phyloP scores from a whole-genome alignment of 2,888 invertebrate species.

The Lamproptera curius region DNA sequence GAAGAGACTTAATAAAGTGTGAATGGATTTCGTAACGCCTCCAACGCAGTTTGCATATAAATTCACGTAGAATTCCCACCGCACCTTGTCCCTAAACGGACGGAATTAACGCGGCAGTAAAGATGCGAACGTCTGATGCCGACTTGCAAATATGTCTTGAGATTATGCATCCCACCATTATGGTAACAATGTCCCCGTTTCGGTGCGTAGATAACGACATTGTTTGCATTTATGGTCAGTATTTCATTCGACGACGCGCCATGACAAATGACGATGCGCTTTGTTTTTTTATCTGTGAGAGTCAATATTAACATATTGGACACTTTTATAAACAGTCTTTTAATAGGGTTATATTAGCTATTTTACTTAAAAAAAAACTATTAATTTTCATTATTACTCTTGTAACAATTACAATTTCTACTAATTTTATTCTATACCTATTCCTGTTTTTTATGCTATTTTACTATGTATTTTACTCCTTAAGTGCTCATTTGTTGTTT shows the following conservation, averaged over 20 bases:
- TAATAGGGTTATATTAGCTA: too few relatives aligned
- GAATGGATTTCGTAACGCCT: constrained; percentile 1
- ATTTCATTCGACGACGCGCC: constrained; percentile 7
- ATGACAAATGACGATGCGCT: not conserved
- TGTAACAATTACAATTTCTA: too few relatives aligned
- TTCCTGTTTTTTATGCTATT: too few relatives aligned
- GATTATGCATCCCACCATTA: constrained; percentile 15
- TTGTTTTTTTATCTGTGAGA: too few relatives aligned
- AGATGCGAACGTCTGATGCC: constrained; percentile 19
- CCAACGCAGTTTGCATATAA: not conserved
- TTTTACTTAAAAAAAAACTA: too few relatives aligned
- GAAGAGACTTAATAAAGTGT: too few relatives aligned
- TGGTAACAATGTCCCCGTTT: constrained; percentile 16
- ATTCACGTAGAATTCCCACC: constrained; percentile 1
- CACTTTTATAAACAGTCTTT: too few relatives aligned
- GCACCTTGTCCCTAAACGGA: not conserved
- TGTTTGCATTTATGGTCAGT: constrained; percentile 12
- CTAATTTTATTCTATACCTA: too few relatives aligned
- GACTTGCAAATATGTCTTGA: constrained; percentile 15
- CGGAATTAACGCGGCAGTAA: constrained; percentile 6
- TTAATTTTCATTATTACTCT: too few relatives aligned
- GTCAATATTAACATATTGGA: too few relatives aligned
- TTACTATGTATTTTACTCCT: too few relatives aligned
- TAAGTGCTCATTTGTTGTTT: too few relatives aligned
- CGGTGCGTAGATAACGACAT: constrained; percentile 17